Conservation (phyloP, 37 sponge, comb jelly and placozoan species). For the Dysidea cf. avara region DNA sequence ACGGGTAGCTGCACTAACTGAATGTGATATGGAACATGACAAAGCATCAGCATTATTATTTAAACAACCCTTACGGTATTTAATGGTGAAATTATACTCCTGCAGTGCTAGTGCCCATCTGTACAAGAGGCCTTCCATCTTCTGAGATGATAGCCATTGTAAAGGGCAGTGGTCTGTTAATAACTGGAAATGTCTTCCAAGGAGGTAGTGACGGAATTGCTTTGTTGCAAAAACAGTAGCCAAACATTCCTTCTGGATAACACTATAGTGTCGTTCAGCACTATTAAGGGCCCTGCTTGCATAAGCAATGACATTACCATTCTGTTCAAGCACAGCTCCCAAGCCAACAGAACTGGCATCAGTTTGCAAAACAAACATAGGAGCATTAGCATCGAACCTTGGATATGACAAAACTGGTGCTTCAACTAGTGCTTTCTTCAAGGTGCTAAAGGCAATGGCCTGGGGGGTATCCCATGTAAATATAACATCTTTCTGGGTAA, state of each 20-base stretch:
- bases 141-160: conserved; percentile 31
- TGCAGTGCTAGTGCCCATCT: conserved; percentile 27
- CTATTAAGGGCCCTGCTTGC: conserved; percentile 12
- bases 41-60: conserved; percentile 37
- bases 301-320: conserved; percentile 47
- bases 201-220: conserved; percentile 29
- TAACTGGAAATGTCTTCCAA: conserved; percentile 12
- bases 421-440: conserved; percentile 35
- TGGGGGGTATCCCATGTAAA: not conserved
- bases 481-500: conserved; percentile 7
- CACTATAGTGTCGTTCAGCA: conserved; percentile 3
- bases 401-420: conserved; percentile 61
- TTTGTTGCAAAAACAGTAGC: conserved; percentile 14
- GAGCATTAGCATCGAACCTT: conserved; percentile 18
- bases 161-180: conserved; percentile 37
- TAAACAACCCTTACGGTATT: conserved; percentile 23
- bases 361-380: conserved; percentile 44
- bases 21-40: not conserved
- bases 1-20: not conserved
- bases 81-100: conserved; percentile 26
- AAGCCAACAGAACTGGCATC: conserved; percentile 65
- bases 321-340: conserved; percentile 62
- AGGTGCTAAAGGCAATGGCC: not conserved
- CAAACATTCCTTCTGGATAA: conserved; percentile 26
- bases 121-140: conserved; percentile 16